Evolutionary conservation across 2,888 invertebrate genomes (phyloP), one percentile per base, ranked within the genome.

Genomic region (Aphidius colemani): DNA sequence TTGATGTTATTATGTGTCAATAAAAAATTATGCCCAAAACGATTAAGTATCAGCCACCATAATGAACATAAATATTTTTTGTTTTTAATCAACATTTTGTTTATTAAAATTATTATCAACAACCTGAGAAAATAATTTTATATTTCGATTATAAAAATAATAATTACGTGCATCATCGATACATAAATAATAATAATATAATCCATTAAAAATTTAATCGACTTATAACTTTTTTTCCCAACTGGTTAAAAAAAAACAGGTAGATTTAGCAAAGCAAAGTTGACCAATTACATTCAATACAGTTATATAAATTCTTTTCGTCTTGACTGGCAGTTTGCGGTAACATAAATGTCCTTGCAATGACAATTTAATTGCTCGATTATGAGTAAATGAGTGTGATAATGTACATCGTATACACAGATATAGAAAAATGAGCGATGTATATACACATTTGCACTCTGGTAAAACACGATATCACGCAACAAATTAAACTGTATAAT

Each of bases 281-380:
- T 72, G 72, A 70, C 76, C 79, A 79, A 79, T 79, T 80, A 79
- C 77, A 78, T 73, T 75, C 76, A 75, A 72, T 76, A 75, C 74
- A 72, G 72, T 76, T 74, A 74, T 71, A 30, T 30, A 30, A 74
- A 74, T 73, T 75, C 73, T 73, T 72, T 63, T 76, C 75, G 40
- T 61, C 61, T 79, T 77, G 78, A 79, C 73, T 76, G 79, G 72
- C 78, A 75, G 77, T 79, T 78, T 79, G 74, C 75, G 75, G 71
- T 72, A 72, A 74, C 78, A 75, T 78, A 77, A 79, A 79, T 79
- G 78, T 79, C 78, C 70, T 71, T 66, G 48, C 46, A 59, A 62
- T 62, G 41, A 59, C 55, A 46, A 53, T 59, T 49, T 59, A 58
- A 58, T 64, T 53, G 41, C 30, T 13, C 48, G 62, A 59, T 50